Base-by-base conservation (phyloP, 2,888 invertebrate species). In the Himalopsyche japonica region DNA sequence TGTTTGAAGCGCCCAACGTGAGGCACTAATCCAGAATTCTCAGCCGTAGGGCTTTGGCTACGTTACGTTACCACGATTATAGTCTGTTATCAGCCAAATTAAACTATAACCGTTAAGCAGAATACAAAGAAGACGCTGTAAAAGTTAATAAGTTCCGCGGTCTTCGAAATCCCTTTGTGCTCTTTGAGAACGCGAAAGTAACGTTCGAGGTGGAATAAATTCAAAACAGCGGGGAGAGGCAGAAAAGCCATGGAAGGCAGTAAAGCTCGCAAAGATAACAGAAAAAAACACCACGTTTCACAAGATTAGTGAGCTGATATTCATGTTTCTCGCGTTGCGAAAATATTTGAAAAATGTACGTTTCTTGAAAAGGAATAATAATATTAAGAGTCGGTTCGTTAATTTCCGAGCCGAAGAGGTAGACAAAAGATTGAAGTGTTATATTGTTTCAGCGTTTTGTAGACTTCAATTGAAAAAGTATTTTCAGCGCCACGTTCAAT, bases 121-220 rank as follows among this genome's bases (percentile, higher is more conserved):
- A 57, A 77, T 80, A 79, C 76, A 77, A 82, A 82, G 84, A 76
- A 80, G 78, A 70, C 64, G 76, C 70, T 24, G 82, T 84, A 84
- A 84, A 84, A 84, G 84, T 84, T 82, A 84, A 84, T 80, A 84
- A 82, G 80, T 84, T 84, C 81, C 47, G 77, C 34, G 78, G 78
- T 81, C 78, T 48, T 77, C 48, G 64, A 49, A 77, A 80, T 80
- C 83, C 83, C 76, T 83, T 79, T 83, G 79, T 70, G 83, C 64
- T 82, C 81, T 24, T 80, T 80, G 57, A 49, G 80, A 80, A 32
- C 32, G 48, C 57, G 18, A 37, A 79, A 43, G 79, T 47, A 76
- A 82, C 70, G 81, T 47, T 30, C 27, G 30, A 64, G 81, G 43
- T 76, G 43, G 81, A 81, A 70, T 81, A 70, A 81, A 76, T 81